Base-by-base conservation (phyloP, 1,140 invertebrate genomes). In the Frieseomelitta varia region DNA sequence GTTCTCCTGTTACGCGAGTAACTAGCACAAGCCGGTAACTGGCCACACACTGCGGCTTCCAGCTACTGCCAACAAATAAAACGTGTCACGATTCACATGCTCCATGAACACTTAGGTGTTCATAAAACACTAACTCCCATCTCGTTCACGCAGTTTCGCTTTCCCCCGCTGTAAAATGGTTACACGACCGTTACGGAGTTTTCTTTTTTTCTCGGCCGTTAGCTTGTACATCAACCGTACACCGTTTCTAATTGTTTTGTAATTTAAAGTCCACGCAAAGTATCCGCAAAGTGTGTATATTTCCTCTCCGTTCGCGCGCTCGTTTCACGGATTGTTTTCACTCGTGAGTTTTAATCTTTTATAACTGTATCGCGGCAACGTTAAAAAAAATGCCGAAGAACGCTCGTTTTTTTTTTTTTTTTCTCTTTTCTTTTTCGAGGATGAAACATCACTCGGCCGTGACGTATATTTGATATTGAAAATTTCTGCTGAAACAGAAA, bases 31-130 rank as follows among this genome's bases (percentile, higher is more conserved):
- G 12, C 55, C 55, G 34, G 58, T 77, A 63, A 63, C 56, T 65
- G 74, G 58, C 58, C 58, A 24, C 74, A 51, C 58, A 27, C 12
- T 77, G 74, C 34, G 74, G 34, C 47, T 77, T 27, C 14, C 39
- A 61, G 58, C 11, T 63, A 47, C 34, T 47, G 47, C 39, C 74
- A 47, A 30, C 74, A 63, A 47, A 77, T 65, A 63, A 61, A 63
- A 63, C 17, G 58, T 77, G 17, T 77, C 74, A 77, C 58, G 58
- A 77, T 77, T 77, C 74, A 63, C 56, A 34, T 77, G 47, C 74
- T 77, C 56, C 58, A 4, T 27, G 56, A 77, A 63, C 74, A 77
- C 74, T 77, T 77, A 77, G 58, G 74, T 65, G 74, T 77, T 77
- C 74, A 77, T 77, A 77, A 77, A 77, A 77, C 58, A 77, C 56